Conservation (phyloP, 1,140 invertebrate genomes). For the Conus ventricosus region DNA sequence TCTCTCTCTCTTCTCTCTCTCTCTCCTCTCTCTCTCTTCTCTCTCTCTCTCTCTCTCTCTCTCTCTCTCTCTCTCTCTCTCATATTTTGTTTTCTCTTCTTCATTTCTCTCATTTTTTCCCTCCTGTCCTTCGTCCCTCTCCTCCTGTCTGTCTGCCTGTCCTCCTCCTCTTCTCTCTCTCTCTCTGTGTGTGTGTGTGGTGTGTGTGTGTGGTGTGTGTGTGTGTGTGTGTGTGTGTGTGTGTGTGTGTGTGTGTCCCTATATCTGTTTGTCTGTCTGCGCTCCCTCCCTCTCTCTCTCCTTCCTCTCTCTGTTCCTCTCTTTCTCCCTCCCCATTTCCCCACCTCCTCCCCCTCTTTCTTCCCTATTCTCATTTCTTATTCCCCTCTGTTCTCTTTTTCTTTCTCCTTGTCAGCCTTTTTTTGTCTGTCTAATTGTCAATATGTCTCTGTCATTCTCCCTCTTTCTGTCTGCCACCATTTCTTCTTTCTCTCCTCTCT, state of each 20-base stretch:
- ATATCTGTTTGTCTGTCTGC: constrained; percentile 1
- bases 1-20: constrained; percentile 22
- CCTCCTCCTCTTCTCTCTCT: not conserved
- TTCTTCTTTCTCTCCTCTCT: not conserved
- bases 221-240: too few species aligned
- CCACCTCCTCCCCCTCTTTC: not conserved
- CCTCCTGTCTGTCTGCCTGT: constrained; percentile 12
- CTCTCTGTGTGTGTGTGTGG: not conserved
- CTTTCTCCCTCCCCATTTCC: not conserved
- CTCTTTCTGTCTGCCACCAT: constrained; percentile 26
- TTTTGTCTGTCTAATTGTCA: not conserved
- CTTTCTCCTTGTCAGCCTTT: constrained; percentile 7
- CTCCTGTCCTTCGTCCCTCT: not conserved
- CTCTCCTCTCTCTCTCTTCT: constrained; percentile 7
- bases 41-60: constrained; percentile 9
- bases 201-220: not conserved
- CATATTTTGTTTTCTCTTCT: not conserved
- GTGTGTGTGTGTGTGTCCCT: not conserved
- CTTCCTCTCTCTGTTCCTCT: not conserved
- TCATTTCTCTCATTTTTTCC: not conserved
- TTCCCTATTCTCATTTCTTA: not conserved
- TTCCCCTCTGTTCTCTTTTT: not conserved
- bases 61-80: not conserved
- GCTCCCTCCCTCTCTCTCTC: not conserved
- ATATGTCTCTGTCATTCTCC: not conserved